Evolutionary conservation across 2,888 invertebrate species (phyloP).

Genomic region (Villa cingulata): DNA sequence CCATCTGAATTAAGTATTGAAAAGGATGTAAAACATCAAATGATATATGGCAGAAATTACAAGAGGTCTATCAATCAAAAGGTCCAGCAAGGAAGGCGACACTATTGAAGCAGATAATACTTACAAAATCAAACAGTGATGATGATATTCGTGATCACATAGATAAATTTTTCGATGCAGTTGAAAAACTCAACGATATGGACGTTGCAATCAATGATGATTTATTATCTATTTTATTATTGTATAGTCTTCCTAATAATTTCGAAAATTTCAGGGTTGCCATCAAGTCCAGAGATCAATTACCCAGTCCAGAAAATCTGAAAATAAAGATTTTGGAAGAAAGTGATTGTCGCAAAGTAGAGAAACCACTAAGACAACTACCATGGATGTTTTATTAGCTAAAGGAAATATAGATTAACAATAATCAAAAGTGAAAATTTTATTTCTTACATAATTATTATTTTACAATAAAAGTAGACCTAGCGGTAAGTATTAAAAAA

Average conservation of each 20-base stretch:
- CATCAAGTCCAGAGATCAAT: slow-evolving; percentile 21
- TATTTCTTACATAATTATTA: no score
- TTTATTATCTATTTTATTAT: no score
- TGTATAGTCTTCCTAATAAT: no score
- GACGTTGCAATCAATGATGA: slow-evolving; percentile 19
- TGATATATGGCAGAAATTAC: slow-evolving; percentile 26
- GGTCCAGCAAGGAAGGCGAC: slow-evolving; percentile 28
- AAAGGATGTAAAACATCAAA: slow-evolving; percentile 18
- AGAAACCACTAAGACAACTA: no score
- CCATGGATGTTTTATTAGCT: no score
- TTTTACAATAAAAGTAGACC: no score
- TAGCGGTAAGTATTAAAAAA: no score
- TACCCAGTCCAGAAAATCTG: slow-evolving; percentile 21
- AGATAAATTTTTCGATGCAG: slow-evolving; percentile 21
- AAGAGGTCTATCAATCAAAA: slow-evolving; percentile 21
- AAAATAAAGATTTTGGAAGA: slow-evolving; percentile 24
- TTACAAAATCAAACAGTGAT: slow-evolving; percentile 21
- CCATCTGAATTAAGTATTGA: slow-evolving; percentile 19
- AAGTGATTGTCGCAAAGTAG: slow-evolving; percentile 10
- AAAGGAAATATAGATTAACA: no score
- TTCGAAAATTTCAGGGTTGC: no score
- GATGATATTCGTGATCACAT: slow-evolving; percentile 23
- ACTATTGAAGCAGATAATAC: slow-evolving; percentile 23
- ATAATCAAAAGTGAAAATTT: no score
- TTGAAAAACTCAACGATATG: slow-evolving; percentile 23